Evolutionary conservation across 2,888 invertebrate genomes (phyloP), one percentile per base, ranked within the genome.

Genomic region (Phlogophora meticulosa): DNA sequence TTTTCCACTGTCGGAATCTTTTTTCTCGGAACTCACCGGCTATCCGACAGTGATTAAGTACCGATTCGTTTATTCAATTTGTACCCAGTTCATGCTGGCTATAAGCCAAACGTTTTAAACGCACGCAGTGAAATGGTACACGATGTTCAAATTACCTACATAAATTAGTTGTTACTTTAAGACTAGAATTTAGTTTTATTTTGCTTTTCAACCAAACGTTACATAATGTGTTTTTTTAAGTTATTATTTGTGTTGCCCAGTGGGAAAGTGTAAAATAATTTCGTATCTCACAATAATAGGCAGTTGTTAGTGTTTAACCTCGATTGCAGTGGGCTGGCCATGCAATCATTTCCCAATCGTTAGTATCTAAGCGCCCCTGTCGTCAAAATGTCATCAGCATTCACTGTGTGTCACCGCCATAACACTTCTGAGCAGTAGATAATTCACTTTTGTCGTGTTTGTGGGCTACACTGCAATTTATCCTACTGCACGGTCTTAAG

Each of bases 41-140:
- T 68, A 73, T 73, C 63, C 48, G 81, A 84, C 87, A 87, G 67
- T 87, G 87, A 88, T 86, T 84, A 86, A 90, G 85, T 81, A 79
- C 81, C 74, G 72, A 86, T 87, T 82, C 85, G 80, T 87, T 87
- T 84, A 88, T 89, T 86, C 85, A 85, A 89, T 90, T 87, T 87
- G 87, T 84, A 83, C 76, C 81, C 65, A 74, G 81, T 71, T 71
- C 76, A 76, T 62, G 61, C 82, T 89, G 90, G 89, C 84, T 59
- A 64, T 40, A 36, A 52, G 89, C 90, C 90, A 91, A 87, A 86
- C 76, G 79, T 86, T 84, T 85, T 81, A 82, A 85, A 85, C 28
- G 34, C 82, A 60, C 67, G 60, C 52, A 82, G 73, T 68, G 48
- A 76, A 84, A 79, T 78, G 69, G 71, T 83, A 76, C 79, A 71